Base-by-base conservation (phyloP, 2,888 invertebrate species). In the Sisyra nigra region DNA sequence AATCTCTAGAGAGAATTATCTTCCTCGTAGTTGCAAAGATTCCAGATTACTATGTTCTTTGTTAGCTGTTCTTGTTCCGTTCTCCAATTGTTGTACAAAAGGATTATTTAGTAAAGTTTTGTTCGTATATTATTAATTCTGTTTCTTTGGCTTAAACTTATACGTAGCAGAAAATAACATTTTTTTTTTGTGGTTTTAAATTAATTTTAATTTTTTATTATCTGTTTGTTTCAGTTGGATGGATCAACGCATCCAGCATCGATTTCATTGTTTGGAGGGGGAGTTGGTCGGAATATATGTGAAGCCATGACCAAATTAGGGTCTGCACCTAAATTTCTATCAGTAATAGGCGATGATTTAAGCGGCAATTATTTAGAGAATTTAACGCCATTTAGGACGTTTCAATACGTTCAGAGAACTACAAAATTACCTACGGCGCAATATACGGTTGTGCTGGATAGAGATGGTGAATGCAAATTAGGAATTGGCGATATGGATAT, bases 241-340 rank as follows among this genome's bases (percentile, higher is more conserved):
- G 91, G 89, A 19, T 74, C 83, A 47, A 87, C 87, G 0, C 80
- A 87, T 56, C 60, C 64, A 0, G 80, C 82, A 17, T 60, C 62
- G 45, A 73, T 77, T 29, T 65, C 70, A 37, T 72, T 74, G 53
- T 72, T 73, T 44, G 76, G 75, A 6, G 96, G 96, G 9, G 97
- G 97, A 10, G 97, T 97, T 1, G 96, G 80, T 0, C 72, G 94
- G 41, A 97, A 97, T 61, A 71, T 96, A 42, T 87, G 89, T 2
- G 89, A 92, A 53, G 87, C 86, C 14, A 65, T 97, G 41, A 72
- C 72, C 53, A 76, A 82, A 53, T 67, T 93, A 19, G 77, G 80
- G 30, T 69, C 69, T 0, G 50, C 63, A 2, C 72, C 78, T 0
- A 60, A 71, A 17, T 74, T 93, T 36, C 67, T 93, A 33, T 81